Evolutionary conservation across 1,140 invertebrate species (phyloP), one percentile per base, ranked within the genome.

Genomic region (Apis cerana): DNA sequence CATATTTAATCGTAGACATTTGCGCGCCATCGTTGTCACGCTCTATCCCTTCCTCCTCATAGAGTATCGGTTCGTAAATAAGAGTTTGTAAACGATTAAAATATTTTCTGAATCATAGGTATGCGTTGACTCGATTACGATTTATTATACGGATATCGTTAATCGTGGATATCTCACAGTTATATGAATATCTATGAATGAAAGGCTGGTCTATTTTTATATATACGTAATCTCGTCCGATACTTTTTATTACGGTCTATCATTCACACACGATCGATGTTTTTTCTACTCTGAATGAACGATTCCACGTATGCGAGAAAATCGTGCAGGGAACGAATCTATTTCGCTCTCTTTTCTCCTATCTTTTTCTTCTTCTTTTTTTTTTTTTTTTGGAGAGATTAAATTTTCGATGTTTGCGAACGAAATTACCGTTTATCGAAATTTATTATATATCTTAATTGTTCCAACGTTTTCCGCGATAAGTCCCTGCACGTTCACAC

Each of bases 181-280:
- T n/a, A 77, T 17, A 74, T 21, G 59, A 21, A 78, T 62, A 75
- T 48, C 52, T 43, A 43, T 43, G 33, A 43, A 5, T 52, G 61
- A 68, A 75, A 82, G 62, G 52, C 75, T 85, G 61, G 75, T 74
- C 85, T 88, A 88, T 88, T 88, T 88, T 87, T 89, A 85, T 88
- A 84, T 58, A 33, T 21, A n/a, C 54, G 33, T 43, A 82, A 61
- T 27, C 27, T 65, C 65, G n/a, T 69, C 65, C 48, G 21, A 64
- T 50, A 82, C 21, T 59, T 81, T 77, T 83, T 84, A 59, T 83
- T 23, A 71, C 67, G 27, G 68, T 84, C 74, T 62, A 50, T 86
- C 68, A 43, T 75, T 33, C 68, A 61, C 23, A 61, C 33, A 43
- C 15, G 54, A 65, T 81, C 33, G 56, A 76, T 33, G 27, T 75